Conservation (phyloP, 2,797 vertebrate species). For the Manis javanica region DNA sequence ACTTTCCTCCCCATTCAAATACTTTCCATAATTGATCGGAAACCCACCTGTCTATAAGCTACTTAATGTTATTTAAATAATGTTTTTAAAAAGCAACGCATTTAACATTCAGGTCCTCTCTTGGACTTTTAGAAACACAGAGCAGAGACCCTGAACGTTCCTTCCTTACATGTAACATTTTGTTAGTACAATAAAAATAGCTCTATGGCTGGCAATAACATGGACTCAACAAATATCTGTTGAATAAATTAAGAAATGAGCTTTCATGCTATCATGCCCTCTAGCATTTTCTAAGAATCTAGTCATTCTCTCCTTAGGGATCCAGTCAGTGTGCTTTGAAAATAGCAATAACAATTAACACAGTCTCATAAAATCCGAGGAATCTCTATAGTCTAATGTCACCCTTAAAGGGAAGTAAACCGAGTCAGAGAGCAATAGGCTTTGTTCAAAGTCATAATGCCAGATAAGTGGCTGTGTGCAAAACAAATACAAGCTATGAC, state of each 20-base stretch:
- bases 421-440: neutral
- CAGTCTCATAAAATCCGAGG: neutral
- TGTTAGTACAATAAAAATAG: neutral
- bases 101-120: neutral
- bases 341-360: neutral
- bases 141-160: neutral
- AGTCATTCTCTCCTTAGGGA: neutral
- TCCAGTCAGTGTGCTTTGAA: neutral
- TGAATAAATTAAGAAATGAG: constrained; percentile 5
- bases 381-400: neutral
- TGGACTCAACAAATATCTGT: neutral
- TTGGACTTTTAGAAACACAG: neutral
- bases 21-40: neutral
- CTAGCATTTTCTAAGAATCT: neutral
- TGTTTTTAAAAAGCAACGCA: neutral
- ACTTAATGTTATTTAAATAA: neutral
- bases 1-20: neutral
- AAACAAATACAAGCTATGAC: constrained; percentile 24
- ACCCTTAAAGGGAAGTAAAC: neutral
- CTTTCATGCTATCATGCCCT: neutral
- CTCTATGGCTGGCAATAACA: neutral
- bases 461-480: neutral
- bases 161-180: neutral
- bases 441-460: neutral
- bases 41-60: neutral